phyloP scores from a whole-genome alignment of 2,797 vertebrate genomes.

The Characodon lateralis region DNA sequence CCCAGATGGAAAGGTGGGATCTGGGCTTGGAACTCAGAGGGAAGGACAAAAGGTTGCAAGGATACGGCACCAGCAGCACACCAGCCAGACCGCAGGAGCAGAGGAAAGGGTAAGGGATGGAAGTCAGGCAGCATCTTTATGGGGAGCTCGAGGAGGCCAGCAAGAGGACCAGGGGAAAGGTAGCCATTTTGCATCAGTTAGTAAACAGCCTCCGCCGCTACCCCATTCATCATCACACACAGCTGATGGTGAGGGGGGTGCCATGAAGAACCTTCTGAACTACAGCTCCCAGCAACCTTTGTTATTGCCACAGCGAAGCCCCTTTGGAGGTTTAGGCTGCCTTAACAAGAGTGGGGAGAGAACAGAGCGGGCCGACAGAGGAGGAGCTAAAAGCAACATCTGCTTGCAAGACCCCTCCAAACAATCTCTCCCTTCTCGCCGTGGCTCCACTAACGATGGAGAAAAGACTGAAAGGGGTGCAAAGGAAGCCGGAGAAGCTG shows the following conservation, averaged over 20 bases:
- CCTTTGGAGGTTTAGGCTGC: slow-evolving; percentile 88
- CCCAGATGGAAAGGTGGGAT: slow-evolving; percentile 57
- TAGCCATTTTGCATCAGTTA: slow-evolving; percentile 72
- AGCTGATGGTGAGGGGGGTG: slow-evolving; percentile 84
- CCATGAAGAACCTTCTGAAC: slow-evolving; percentile 95
- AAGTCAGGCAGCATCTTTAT: slow-evolving; percentile 73
- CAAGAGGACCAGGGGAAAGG: slow-evolving; percentile 80
- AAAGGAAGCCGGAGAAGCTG: slow-evolving; percentile 77
- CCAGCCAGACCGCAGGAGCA: slow-evolving; percentile 61
- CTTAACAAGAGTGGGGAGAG: slow-evolving; percentile 86
- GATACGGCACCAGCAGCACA: slow-evolving; percentile 94
- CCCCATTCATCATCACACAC: slow-evolving; percentile 52
- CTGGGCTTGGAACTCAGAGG: slow-evolving; percentile 78
- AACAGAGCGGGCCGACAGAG: slow-evolving; percentile 71
- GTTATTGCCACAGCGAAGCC: slow-evolving; percentile 88
- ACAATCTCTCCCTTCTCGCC: slow-evolving; percentile 79
- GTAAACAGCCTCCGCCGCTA: slow-evolving; percentile 62
- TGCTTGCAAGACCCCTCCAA: slow-evolving; percentile 82
- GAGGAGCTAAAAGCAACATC: slow-evolving; percentile 73
- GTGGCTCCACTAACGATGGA: slow-evolving; percentile 81
- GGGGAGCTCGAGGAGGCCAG: slow-evolving; percentile 73
- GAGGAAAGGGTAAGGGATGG: slow-evolving; percentile 80
- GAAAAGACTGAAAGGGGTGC: slow-evolving; percentile 84
- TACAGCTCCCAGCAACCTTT: slow-evolving; percentile 92
- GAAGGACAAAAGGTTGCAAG: slow-evolving; percentile 91